Base-by-base conservation (phyloP, 2,888 invertebrate genomes). In the Bellardia bayeri region DNA sequence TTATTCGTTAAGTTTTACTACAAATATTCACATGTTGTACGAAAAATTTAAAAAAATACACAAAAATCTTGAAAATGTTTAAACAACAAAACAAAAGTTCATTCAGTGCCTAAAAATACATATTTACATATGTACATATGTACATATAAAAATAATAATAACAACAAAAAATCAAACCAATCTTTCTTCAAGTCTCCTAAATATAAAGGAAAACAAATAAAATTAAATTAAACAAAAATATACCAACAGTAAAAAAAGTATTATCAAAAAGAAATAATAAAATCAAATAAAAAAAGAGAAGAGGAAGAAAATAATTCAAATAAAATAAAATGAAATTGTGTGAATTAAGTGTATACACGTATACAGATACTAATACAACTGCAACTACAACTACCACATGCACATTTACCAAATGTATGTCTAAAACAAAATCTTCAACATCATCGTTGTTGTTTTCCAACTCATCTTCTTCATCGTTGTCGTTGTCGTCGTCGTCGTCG, bases 261-360 rank as follows among this genome's bases (percentile, higher is more conserved):
- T 86, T 82, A 85, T 58, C 66, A 68, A 66, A 69, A 79, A 80
- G 40, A 74, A 80, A 76, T 51, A 71, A 71, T 37, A 68, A 58
- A 37, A 37, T 37, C 4, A 37, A 37, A 37, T 4, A 37, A 37
- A 51, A 72, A 72, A 85, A 75, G 61, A 61, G 45, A 66, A 74
- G 69, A 78, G 64, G 76, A 82, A 86, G 61, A 79, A 69, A 74
- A 78, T 74, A 79, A 79, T 74, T 69, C 33, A 81, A 66, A 69
- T 40, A 61, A 61, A 72, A 81, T 85, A 66, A 86, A 86, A 84
- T 78, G 45, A 86, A 86, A 78, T 85, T 85, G 78, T 79, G 87
- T 87, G 85, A 79, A 87, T 82, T 74, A 81, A 83, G 64, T 87
- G 64, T 72, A 76, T 80, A 71, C 56, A 86, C 76, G 75, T 68